Conservation (phyloP, 2,888 invertebrate species). For the Harpagoxenus sublaevis region DNA sequence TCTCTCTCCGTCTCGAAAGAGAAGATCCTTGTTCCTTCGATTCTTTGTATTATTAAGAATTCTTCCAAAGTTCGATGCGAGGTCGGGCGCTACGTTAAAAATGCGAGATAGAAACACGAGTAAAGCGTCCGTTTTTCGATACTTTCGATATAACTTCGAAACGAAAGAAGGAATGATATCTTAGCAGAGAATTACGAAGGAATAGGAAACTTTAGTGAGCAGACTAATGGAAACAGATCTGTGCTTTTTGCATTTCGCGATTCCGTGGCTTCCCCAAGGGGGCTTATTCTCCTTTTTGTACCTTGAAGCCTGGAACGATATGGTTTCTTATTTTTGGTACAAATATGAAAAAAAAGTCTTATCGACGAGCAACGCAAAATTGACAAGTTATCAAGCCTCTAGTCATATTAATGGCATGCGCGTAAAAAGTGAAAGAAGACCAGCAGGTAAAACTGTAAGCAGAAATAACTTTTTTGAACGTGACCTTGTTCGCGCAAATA, state of each 20-base stretch:
- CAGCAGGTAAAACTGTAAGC: slow-evolving; percentile 54
- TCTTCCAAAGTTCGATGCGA: slow-evolving; percentile 40
- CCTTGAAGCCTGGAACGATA: slow-evolving; percentile 75
- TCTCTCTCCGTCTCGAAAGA: slow-evolving; percentile 53
- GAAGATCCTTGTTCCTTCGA: slow-evolving; percentile 69
- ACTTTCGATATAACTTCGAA: slow-evolving; percentile 10
- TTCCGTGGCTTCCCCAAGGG: slow-evolving; percentile 61
- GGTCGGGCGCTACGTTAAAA: slow-evolving; percentile 2
- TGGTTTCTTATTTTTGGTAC: slow-evolving; percentile 75
- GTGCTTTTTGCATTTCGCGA: slow-evolving; percentile 75
- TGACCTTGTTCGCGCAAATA: slow-evolving; percentile 51
- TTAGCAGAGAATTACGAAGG: slow-evolving; percentile 61
- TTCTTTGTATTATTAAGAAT: slow-evolving; percentile 50
- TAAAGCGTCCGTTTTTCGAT: slow-evolving; percentile 16
- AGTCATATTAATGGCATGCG: slow-evolving; percentile 79
- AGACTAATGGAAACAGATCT: slow-evolving; percentile 70
- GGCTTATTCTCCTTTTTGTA: slow-evolving; percentile 72
- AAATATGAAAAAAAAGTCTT: slow-evolving; percentile 62
- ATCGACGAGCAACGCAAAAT: slow-evolving; percentile 75
- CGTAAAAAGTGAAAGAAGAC: slow-evolving; percentile 48
- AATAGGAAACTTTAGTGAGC: slow-evolving; percentile 56
- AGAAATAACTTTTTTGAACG: slow-evolving; percentile 32
- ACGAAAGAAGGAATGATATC: slow-evolving; percentile 17
- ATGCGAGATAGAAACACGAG: neutral
- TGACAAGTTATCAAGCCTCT: slow-evolving; percentile 80